Conservation (phyloP, 2,113 vertebrate genomes). For the Ochotona curzoniae region DNA sequence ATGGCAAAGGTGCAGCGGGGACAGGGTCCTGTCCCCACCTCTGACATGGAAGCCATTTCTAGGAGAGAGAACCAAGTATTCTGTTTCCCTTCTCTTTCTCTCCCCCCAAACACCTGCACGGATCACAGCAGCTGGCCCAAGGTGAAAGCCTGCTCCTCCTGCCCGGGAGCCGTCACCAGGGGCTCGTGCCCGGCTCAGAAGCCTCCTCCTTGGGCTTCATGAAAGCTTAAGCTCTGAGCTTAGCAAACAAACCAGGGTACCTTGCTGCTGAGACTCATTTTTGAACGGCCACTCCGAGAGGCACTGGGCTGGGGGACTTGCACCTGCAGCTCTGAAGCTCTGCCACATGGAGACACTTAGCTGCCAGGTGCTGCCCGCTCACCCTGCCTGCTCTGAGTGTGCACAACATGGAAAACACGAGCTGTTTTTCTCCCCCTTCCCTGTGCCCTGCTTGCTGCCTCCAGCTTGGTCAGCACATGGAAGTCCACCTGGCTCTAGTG, state of each 20-base stretch:
- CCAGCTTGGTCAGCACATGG: background rate
- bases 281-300: background rate
- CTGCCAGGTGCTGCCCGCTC: background rate
- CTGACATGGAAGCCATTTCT: background rate
- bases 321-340: background rate
- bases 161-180: background rate
- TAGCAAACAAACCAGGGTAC: background rate
- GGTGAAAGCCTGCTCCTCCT: background rate
- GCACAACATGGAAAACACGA: too few relatives aligned
- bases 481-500: background rate
- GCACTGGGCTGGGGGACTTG: background rate
- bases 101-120: background rate
- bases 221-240: background rate
- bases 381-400: background rate
- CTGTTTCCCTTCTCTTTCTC: background rate
- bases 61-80: background rate
- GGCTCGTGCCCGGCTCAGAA: background rate
- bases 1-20: background rate
- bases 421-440: background rate
- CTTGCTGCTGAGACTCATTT: background rate
- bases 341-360: background rate
- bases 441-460: background rate
- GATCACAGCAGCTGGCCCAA: background rate
- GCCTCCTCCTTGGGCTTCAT: background rate
- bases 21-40: background rate